Evolutionary conservation across 2,888 invertebrate species (phyloP).

Genomic region (Pyrochroa serraticornis): DNA sequence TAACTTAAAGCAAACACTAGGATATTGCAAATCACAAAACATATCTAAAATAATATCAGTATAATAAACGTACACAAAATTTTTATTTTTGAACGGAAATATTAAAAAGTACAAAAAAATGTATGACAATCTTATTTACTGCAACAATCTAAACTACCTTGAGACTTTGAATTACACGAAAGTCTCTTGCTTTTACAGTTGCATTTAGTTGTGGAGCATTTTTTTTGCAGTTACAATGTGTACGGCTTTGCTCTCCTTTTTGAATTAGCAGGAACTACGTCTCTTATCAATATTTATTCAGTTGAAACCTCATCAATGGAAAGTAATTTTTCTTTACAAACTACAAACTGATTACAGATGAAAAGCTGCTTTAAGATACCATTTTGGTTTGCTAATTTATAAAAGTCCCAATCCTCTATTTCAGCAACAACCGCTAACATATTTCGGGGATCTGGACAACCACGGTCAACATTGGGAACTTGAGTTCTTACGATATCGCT

Average conservation of each 20-base stretch:
- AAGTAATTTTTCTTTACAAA: conserved; percentile 39
- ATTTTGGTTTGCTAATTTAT: conserved; percentile 35
- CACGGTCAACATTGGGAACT: conserved; percentile 35
- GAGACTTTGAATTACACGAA: conserved; percentile 37
- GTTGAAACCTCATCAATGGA: conserved; percentile 33
- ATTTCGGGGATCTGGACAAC: conserved; percentile 37
- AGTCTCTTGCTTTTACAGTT: conserved; percentile 33
- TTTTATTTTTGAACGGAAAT: no score
- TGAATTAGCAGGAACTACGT: conserved; percentile 33
- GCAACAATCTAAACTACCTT: conserved; percentile 30
- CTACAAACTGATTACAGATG: conserved; percentile 32
- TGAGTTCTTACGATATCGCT: conserved; percentile 35
- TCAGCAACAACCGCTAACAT: conserved; percentile 37
- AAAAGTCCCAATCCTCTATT: conserved; percentile 37
- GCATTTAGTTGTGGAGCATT: no score
- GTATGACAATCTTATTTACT: conserved; percentile 1
- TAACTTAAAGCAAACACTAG: no score
- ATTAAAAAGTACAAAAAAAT: no score
- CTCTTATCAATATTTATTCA: conserved; percentile 36
- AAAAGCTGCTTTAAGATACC: conserved; percentile 28
- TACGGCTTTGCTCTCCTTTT: conserved; percentile 35
- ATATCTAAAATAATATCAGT: no score
- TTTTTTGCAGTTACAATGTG: conserved; percentile 30
- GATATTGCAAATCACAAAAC: no score
- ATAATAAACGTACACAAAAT: no score